These are phyloP conservation scores for Leptoclinus maculatus DNA, from an alignment of 2,797 vertebrate species.

Conservation along the genomic window DNA sequence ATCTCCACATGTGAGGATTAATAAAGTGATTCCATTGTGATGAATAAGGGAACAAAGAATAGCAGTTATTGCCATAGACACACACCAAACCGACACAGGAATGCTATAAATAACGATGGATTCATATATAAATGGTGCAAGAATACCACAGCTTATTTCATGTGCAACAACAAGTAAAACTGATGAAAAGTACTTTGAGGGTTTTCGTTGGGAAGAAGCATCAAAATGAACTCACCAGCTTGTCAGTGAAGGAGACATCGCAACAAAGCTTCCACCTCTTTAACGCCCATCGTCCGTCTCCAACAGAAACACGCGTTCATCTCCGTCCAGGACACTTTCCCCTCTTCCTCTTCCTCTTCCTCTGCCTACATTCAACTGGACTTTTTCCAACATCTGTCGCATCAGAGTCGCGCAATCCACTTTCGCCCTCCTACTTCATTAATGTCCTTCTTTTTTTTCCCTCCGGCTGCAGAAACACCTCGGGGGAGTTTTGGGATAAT, in stretches of 20 bases:
- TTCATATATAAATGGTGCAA: neutral
- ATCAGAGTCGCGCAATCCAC: slow-evolving; percentile 57
- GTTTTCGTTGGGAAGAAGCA: neutral
- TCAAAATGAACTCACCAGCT: slow-evolving; percentile 74
- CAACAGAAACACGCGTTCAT: slow-evolving; percentile 38
- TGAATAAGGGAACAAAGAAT: neutral
- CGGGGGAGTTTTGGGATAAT: slow-evolving; percentile 77
- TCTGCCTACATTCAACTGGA: slow-evolving; percentile 47
- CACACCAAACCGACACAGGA: neutral
- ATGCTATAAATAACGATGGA: neutral
- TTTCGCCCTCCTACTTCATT: slow-evolving; percentile 74
- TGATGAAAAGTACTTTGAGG: neutral
- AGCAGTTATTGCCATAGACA: neutral
- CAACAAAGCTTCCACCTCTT: slow-evolving; percentile 35
- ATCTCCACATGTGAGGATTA: neutral
- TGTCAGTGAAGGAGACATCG: slow-evolving; percentile 39
- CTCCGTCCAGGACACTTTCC: slow-evolving; percentile 48
- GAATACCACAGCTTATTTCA: neutral
- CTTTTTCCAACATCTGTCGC: slow-evolving; percentile 74
- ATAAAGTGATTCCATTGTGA: neutral
- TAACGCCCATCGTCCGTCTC: slow-evolving; percentile 26
- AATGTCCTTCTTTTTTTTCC: slow-evolving; percentile 42
- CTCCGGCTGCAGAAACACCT: slow-evolving; percentile 55
- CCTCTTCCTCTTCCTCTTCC: slow-evolving; percentile 12
- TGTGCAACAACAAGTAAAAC: neutral